Base-by-base conservation (phyloP, 2,113 vertebrate species). In the Neoarius graeffei region DNA sequence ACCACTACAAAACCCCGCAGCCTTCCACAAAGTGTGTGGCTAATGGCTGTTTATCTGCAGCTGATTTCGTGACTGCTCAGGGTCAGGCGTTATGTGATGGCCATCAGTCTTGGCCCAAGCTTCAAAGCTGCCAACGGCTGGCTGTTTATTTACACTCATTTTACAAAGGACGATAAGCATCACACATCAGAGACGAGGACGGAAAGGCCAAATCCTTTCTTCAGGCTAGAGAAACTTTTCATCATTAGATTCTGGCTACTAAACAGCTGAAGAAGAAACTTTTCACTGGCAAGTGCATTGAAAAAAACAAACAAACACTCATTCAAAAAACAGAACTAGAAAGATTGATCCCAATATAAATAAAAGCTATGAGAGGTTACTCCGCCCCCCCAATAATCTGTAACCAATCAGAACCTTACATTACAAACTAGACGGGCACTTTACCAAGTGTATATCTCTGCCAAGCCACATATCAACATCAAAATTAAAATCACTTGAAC, bases 111-210 rank as follows among this genome's bases (percentile, higher is more conserved):
- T 83, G 87, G 85, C 81, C 42, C 64, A 0, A 30, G 67, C 84
- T 89, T 92, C 87, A 92, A 89, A 92, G 86, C 79, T 19, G 9
- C 67, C 30, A 59, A 89, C 57, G 59, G 57, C 27, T 85, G 81
- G 52, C 15, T 89, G 90, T 89, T 91, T 91, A 86, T 91, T 90
- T 83, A 88, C 77, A 85, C 81, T 91, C 77, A 69, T 88, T 86
- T 69, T 30, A 27, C 77, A 84, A 83, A 83, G 42, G 74, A 17
- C 6, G 90, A 89, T 90, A 89, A 91, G 85, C 71, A 89, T 90
- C 88, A 27, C 59, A 69, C 48, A 57, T 62, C 77, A 60, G 79
- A 86, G 67, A 76, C 2, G 81, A 64, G 54, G 79, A 87, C 9
- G 85, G 77, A 86, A 85, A 74, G 56, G 60, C 62, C 73, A 79